Conservation (phyloP, 2,888 invertebrate species). For the Aromia moschata region DNA sequence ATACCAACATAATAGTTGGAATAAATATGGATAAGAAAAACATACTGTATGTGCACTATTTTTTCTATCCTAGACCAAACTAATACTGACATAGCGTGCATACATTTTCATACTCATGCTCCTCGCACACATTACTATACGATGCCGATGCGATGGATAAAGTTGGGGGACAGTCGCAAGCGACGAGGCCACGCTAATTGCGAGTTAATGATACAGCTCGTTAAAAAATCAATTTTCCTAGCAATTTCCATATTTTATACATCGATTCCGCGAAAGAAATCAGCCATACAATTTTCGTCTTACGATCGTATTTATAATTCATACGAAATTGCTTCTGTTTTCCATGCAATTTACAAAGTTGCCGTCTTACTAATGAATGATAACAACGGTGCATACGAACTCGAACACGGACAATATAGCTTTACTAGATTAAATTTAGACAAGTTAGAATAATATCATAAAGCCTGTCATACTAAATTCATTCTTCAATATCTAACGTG, state of each 20-base stretch:
- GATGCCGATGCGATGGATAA: background rate
- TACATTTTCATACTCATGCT: too few relatives aligned
- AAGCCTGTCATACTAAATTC: too few relatives aligned
- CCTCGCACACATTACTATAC: too few relatives aligned
- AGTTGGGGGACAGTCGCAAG: background rate
- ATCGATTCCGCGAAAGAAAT: constrained; percentile 28
- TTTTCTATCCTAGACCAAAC: too few relatives aligned
- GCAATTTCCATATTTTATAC: constrained; percentile 35
- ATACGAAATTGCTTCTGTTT: constrained; percentile 24
- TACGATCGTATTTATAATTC: constrained; percentile 31
- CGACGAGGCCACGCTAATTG: background rate
- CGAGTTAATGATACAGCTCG: background rate
- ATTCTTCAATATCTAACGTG: too few relatives aligned
- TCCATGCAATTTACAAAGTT: constrained; percentile 22
- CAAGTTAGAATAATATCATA: too few relatives aligned
- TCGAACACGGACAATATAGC: constrained; percentile 7
- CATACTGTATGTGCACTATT: too few relatives aligned
- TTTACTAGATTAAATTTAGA: too few relatives aligned
- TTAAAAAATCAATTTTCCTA: constrained; percentile 33
- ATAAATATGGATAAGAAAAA: too few relatives aligned
- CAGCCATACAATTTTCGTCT: constrained; percentile 30
- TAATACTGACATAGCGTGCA: too few relatives aligned
- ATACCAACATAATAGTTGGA: too few relatives aligned
- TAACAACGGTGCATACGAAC: constrained; percentile 20
- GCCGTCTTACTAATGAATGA: constrained; percentile 27